Base-by-base conservation (phyloP, 2,797 vertebrate genomes). In the Esox masquinongy region DNA sequence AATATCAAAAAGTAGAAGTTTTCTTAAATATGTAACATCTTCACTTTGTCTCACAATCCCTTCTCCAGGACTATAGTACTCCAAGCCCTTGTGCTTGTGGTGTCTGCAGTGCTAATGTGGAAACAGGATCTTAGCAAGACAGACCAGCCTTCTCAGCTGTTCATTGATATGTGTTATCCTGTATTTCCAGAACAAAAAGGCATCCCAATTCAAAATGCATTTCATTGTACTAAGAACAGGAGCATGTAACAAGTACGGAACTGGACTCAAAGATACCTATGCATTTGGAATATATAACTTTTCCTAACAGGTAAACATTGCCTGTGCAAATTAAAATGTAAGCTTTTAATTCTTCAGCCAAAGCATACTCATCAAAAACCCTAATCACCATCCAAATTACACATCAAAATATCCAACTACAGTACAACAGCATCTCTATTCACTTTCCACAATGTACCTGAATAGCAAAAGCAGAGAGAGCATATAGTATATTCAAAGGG, bases 321-420 rank as follows among this genome's bases (percentile, higher is more conserved):
- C 78, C 77, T 86, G 83, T 89, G 91, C 89, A 89, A 91, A 90
- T 83, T 77, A 82, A 84, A 76, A 86, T 79, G 66, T 77, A 73
- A 77, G 70, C 77, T 77, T 81, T 81, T 74, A 76, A 61, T 79
- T 88, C 72, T 75, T 70, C 82, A 79, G 78, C 79, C 82, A 79
- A 17, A 50, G 47, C 78, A 77, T 74, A 80, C 70, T 81, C 81
- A 39, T 81, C 81, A 39, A 77, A 75, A 76, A 74, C 47, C 53
- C 76, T 68, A 47, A 70, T 71, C 68, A 56, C 77, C 74, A 78
- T 74, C 79, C 77, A 82, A 84, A 79, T 80, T 68, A 82, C 84
- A 86, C 87, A 87, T 71, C 73, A 82, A 85, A 88, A 89, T 70
- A 88, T 74, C 88, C 47, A 80, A 63, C 36, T 8, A 47, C 43